These are phyloP conservation scores for Ammodytes marinus DNA, from an alignment of 2,113 vertebrate species.

Conservation along the genomic window DNA sequence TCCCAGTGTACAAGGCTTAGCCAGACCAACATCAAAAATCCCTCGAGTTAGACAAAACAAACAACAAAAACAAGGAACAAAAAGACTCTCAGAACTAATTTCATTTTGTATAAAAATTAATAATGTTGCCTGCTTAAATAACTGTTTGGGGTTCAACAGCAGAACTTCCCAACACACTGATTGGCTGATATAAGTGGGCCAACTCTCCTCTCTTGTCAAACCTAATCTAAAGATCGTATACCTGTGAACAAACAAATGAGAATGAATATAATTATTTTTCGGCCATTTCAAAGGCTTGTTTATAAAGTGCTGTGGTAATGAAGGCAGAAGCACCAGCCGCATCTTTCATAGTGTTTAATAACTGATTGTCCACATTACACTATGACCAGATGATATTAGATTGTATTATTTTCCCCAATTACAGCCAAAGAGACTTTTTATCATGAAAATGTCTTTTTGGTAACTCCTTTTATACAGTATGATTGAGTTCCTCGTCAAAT, in stretches of 20 bases:
- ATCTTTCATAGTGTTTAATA: not conserved
- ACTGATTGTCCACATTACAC: not conserved
- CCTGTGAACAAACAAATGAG: not conserved
- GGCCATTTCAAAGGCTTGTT: not conserved
- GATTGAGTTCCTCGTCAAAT: not conserved
- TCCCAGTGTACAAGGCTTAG: conserved; percentile 24
- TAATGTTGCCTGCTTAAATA: not conserved
- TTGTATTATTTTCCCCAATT: not conserved
- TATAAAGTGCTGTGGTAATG: not conserved
- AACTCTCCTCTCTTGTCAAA: not conserved
- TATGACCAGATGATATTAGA: not conserved
- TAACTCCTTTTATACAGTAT: not conserved
- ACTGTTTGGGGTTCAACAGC: not conserved
- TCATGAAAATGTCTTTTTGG: not conserved
- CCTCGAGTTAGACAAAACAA: not conserved
- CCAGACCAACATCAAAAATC: conserved; percentile 8
- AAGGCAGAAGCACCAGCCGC: no score
- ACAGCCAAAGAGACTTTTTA: not conserved
- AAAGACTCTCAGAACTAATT: not conserved
- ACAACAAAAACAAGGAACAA: not conserved
- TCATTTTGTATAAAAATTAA: no score
- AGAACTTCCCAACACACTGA: not conserved
- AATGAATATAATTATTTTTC: not conserved
- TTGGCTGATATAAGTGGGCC: not conserved
- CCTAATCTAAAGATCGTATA: not conserved